These are phyloP conservation scores for Hydractinia symbiolongicarpus DNA, from an alignment of 30 jellyfish, hydroid and myxozoan genomes.

Conservation along the genomic window DNA sequence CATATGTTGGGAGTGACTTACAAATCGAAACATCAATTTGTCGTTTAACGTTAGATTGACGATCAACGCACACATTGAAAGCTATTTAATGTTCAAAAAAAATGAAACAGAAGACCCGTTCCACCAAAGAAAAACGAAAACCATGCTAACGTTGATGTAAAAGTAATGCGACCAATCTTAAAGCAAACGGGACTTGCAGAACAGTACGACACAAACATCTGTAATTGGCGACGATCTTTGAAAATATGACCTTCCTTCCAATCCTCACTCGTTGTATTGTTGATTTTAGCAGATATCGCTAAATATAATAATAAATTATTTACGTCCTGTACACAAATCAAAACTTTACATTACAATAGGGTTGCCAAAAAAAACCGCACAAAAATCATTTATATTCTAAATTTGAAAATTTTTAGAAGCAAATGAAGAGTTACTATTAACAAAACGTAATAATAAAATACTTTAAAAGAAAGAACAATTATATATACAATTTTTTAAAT, in stretches of 20 bases:
- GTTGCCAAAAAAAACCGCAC: too few relatives aligned
- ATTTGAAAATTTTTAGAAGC: too few relatives aligned
- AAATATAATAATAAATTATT: background rate
- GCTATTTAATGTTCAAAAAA: conserved; percentile 21
- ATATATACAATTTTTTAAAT: too few relatives aligned
- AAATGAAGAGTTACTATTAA: too few relatives aligned
- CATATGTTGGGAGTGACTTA: too few relatives aligned
- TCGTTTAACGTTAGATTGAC: too few relatives aligned
- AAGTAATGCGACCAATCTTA: conserved; percentile 66
- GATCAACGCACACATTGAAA: too few relatives aligned
- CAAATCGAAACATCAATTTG: too few relatives aligned
- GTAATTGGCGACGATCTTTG: conserved; percentile 50
- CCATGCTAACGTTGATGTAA: conserved; percentile 81
- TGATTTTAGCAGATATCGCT: conserved; percentile 53
- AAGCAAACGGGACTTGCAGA: conserved; percentile 66
- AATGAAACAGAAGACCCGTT: conserved; percentile 55
- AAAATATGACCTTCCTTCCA: conserved; percentile 68
- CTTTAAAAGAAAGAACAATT: too few relatives aligned
- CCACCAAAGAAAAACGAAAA: conserved; percentile 59
- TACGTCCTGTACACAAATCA: background rate
- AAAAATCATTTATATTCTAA: too few relatives aligned
- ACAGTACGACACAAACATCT: conserved; percentile 59
- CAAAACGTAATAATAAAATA: too few relatives aligned
- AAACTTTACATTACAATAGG: too few relatives aligned
- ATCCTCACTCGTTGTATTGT: conserved; percentile 43